Percentiles rank a stretch among this genome's conserved stretches.
These are phyloP conservation scores for Passer montanus DNA, from an alignment of 2,113 vertebrate genomes.

Conservation along the genomic window DNA sequence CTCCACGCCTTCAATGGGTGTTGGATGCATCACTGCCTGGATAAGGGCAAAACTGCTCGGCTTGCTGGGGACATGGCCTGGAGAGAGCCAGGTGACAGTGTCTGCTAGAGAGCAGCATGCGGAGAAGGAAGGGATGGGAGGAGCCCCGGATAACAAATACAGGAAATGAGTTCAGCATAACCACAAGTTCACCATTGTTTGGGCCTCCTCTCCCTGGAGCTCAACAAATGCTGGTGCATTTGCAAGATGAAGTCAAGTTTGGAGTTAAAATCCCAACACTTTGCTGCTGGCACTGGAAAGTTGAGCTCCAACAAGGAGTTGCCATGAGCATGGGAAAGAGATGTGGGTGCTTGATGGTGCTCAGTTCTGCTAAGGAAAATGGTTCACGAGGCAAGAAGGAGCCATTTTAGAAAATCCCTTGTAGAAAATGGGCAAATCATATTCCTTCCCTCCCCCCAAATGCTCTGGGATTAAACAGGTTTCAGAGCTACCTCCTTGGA, in stretches of 20 bases:
- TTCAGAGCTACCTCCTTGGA: not conserved
- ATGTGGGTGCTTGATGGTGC: not conserved
- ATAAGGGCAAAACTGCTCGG: rapidly evolving
- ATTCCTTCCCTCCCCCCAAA: not conserved
- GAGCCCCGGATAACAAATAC: slow-evolving; percentile 23
- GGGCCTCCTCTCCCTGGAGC: not conserved
- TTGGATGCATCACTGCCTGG: not conserved
- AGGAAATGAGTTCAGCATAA: slow-evolving; percentile 57
- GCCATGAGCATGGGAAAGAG: rapidly evolving
- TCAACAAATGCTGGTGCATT: not conserved
- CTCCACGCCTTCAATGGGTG: no score
- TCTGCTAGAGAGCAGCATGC: not conserved
- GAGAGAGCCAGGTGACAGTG: not conserved
- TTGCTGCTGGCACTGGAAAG: rapidly evolving
- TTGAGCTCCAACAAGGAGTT: not conserved
- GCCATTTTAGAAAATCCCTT: not conserved
- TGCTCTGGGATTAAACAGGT: not conserved
- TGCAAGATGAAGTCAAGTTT: not conserved
- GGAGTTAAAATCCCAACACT: not conserved
- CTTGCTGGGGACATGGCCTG: rapidly evolving
- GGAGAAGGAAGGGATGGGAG: slow-evolving; percentile 23
- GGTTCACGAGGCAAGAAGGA: not conserved
- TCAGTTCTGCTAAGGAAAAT: not conserved
- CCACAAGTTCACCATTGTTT: slow-evolving; percentile 64
- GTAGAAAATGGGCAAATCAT: not conserved